Conservation (phyloP, 92 coral and sea anemone species). For the Palythoa grandiflora region DNA sequence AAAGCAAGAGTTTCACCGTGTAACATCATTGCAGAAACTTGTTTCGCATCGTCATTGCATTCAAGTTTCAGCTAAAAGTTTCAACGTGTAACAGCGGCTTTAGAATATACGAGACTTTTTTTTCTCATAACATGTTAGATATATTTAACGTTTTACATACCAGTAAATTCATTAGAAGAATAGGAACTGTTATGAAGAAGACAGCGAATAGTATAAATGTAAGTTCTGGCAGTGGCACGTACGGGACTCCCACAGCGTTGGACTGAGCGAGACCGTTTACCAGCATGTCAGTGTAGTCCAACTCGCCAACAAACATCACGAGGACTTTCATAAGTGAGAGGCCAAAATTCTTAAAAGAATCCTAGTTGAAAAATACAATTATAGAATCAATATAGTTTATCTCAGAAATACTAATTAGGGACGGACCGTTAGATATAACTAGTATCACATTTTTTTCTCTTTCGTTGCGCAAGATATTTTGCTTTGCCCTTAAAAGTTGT, state of each 20-base stretch:
- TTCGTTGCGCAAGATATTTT: too few relatives aligned
- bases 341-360: slow-evolving; percentile 64
- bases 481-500: too few relatives aligned
- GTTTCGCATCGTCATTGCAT: too few relatives aligned
- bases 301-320: slow-evolving; percentile 91
- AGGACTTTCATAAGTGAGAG: slow-evolving; percentile 74
- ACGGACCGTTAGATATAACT: too few relatives aligned
- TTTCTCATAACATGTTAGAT: too few relatives aligned
- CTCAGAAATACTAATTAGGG: background rate
- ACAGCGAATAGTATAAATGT: slow-evolving; percentile 68
- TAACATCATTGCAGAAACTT: too few relatives aligned
- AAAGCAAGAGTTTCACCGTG: too few relatives aligned
- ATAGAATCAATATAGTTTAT: background rate
- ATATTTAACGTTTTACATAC: slow-evolving; percentile 55
- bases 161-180: slow-evolving; percentile 90
- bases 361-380: slow-evolving; percentile 56
- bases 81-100: too few relatives aligned
- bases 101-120: too few relatives aligned
- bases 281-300: slow-evolving; percentile 83
- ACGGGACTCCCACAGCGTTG: slow-evolving; percentile 60
- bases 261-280: slow-evolving; percentile 65
- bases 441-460: too few relatives aligned
- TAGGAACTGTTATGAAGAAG: slow-evolving; percentile 79
- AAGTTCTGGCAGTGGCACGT: slow-evolving; percentile 82
- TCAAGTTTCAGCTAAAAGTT: too few relatives aligned